Percentiles rank a stretch among this genome's conserved stretches.
These are phyloP conservation scores for Ganaspis brasiliensis DNA, from an alignment of 2,888 invertebrate species.

Conservation along the genomic window DNA sequence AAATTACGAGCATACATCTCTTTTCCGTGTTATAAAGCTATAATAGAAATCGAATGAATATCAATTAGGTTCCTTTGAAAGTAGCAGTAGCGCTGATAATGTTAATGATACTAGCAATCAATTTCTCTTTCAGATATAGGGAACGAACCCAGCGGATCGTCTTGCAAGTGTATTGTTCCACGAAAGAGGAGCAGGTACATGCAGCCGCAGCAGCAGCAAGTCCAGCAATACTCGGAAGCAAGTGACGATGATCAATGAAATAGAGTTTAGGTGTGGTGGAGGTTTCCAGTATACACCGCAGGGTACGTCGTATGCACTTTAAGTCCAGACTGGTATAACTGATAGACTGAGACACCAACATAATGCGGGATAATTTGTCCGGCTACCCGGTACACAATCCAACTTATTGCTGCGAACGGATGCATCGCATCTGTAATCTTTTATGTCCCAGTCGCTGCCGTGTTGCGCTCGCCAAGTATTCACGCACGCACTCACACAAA, in stretches of 20 bases:
- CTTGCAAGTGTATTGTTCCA: conserved; percentile 45
- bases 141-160: conserved; percentile 40
- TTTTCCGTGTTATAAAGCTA: background rate
- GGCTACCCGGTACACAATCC: conserved; percentile 77
- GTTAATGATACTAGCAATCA: conserved; percentile 22
- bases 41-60: conserved; percentile 22
- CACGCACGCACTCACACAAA: conserved; percentile 61
- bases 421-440: conserved; percentile 79
- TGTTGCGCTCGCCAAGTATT: conserved; percentile 61
- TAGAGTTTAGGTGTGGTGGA: conserved; percentile 69
- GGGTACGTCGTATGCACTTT: conserved; percentile 58
- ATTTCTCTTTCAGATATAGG: conserved; percentile 29
- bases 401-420: conserved; percentile 80
- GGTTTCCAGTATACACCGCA: conserved; percentile 51
- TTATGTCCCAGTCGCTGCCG: conserved; percentile 71
- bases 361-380: conserved; percentile 80
- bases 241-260: conserved; percentile 76
- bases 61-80: conserved; percentile 18
- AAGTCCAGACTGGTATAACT: conserved; percentile 70
- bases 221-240: conserved; percentile 62
- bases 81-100: conserved; percentile 22
- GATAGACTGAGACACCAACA: conserved; percentile 78
- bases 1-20: too few relatives aligned
- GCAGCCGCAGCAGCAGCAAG: conserved; percentile 53
- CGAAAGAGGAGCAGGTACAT: conserved; percentile 46